Percentiles rank a stretch among this genome's conserved stretches.
phyloP scores from a whole-genome alignment of 2,797 vertebrate genomes.

The Etheostoma nigrum region DNA sequence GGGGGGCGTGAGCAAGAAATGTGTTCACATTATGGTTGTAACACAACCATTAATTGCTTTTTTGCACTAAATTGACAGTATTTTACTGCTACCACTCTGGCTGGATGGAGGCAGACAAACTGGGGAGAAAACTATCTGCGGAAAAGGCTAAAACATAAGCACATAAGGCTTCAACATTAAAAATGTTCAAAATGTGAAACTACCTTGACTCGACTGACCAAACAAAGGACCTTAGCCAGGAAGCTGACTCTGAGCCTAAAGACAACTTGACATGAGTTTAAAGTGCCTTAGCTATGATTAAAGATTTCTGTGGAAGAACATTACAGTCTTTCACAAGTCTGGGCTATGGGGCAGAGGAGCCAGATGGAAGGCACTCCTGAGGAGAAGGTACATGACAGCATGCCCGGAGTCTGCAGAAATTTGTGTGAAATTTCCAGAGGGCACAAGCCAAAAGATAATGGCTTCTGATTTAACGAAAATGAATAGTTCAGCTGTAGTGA shows the following conservation, averaged over 20 bases:
- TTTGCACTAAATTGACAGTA: not conserved
- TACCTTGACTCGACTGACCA: not conserved
- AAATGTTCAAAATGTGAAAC: conserved; percentile 5
- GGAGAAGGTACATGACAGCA: conserved; percentile 16
- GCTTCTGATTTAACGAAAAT: conserved; percentile 11
- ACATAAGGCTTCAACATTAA: conserved; percentile 6
- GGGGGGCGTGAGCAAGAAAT: not conserved
- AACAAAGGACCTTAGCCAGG: not conserved
- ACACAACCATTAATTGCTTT: not conserved
- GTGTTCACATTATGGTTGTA: not conserved
- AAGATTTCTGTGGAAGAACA: conserved; percentile 33
- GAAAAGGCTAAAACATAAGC: not conserved
- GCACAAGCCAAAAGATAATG: conserved; percentile 10
- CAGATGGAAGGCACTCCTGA: conserved; percentile 42
- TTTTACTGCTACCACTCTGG: not conserved
- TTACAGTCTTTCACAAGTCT: conserved; percentile 43
- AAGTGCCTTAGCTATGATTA: conserved; percentile 22
- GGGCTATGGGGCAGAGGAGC: conserved; percentile 23
- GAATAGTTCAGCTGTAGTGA: not conserved
- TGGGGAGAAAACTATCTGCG: not conserved
- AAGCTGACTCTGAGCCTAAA: conserved; percentile 2
- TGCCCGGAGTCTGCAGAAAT: conserved; percentile 22
- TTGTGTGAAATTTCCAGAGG: conserved; percentile 14
- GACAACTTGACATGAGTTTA: conserved; percentile 12
- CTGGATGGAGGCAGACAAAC: not conserved